Conservation (phyloP, 2,888 invertebrate genomes). For the Cryptocephalus moraei region DNA sequence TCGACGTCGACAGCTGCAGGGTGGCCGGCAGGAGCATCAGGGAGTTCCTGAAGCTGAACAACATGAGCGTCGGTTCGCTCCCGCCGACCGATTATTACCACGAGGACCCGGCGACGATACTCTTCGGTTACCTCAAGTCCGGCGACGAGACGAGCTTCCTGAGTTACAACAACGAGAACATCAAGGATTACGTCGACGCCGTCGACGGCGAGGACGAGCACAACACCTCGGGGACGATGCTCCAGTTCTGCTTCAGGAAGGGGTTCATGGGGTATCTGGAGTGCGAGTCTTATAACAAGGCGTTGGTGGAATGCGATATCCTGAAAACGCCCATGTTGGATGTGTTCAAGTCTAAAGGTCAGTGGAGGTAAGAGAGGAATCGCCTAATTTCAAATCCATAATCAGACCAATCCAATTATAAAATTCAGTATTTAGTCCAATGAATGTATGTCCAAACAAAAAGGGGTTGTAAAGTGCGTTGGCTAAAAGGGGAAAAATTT, state of each 20-base stretch:
- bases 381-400: too few relatives aligned
- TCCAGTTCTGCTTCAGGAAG: conserved; percentile 20
- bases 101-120: conserved; percentile 11
- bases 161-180: conserved; percentile 16
- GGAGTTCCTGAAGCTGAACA: conserved; percentile 15
- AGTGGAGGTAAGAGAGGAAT: conserved; percentile 6
- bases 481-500: too few relatives aligned
- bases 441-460: too few relatives aligned
- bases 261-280: conserved; percentile 18
- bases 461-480: too few relatives aligned
- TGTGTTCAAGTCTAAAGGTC: conserved; percentile 16
- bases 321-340: conserved; percentile 15
- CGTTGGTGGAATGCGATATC: conserved; percentile 9
- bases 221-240: conserved; percentile 16
- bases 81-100: conserved; percentile 4
- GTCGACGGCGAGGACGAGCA: conserved; percentile 12
- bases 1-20: neutral
- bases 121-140: conserved; percentile 19
- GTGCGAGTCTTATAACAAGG: conserved; percentile 6
- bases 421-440: too few relatives aligned
- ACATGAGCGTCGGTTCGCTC: conserved; percentile 4
- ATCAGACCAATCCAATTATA: too few relatives aligned
- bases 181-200: conserved; percentile 12
- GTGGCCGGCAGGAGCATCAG: conserved; percentile 14
- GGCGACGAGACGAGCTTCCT: conserved; percentile 18